Base-by-base conservation (phyloP, 2,888 invertebrate genomes). In the Morpho deidamia region DNA sequence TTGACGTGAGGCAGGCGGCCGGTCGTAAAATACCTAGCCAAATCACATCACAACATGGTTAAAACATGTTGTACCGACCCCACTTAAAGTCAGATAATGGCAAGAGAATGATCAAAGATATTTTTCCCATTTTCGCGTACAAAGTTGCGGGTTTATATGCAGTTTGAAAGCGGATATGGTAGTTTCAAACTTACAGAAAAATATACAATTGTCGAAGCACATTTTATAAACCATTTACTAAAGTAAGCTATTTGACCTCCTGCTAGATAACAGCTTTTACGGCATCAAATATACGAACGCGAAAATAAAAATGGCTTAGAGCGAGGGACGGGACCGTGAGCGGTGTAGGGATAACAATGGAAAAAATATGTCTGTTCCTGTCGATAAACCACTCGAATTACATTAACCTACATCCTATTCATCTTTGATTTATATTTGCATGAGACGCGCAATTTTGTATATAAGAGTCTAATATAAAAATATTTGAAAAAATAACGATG, bases 301-400 rank as follows among this genome's bases (percentile, higher is more conserved):
- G 48, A 49, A 54, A 54, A 59, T 56, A 54, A 46, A 57, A 58
- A 58, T 52, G 56, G 60, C 50, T 23, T 23, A 23, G 5, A 23
- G 23, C 23, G 47, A 51, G 44, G 44, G 38, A 23, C 12, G 46
- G 49, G 58, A 45, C 56, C 49, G 23, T 44, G 55, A 58, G 51
- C 47, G 49, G 33, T 9, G 33, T 23, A 37, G 44, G 58, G 58
- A 53, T 60, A 59, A 60, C 60, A 60, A 60, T 55, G 55, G 56
- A 38, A 54, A 54, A 60, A 58, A 58, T 60, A 59, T 52, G 60
- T 51, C 50, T 49, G 12, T 51, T 44, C 44, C 45, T 45, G 49
- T 40, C 51, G 40, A 53, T 54, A 58, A 52, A 56, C 44, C 58
- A 50, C 58, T 56, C 58, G 52, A 60, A 60, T 60, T 56, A 60